Conservation (phyloP, 2,888 invertebrate genomes). For the Clitarchus hookeri region DNA sequence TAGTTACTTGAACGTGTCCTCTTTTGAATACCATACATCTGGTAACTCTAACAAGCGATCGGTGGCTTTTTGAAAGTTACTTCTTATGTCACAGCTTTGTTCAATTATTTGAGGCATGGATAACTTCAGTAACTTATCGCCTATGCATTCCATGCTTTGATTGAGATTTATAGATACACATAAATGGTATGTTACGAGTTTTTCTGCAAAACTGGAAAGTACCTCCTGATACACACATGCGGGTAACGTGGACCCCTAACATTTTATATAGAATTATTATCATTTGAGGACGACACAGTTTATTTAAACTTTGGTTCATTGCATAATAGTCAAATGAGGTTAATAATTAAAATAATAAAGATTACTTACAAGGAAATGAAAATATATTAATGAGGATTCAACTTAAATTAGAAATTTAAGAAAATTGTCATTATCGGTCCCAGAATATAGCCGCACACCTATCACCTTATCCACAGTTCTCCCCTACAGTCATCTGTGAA, state of each 20-base stretch:
- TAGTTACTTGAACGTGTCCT: no score
- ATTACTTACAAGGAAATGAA: neutral
- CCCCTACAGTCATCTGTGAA: neutral
- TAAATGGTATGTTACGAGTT: neutral
- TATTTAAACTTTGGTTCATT: neutral
- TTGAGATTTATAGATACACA: neutral
- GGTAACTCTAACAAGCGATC: no score
- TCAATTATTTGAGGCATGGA: neutral
- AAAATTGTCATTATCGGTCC: neutral
- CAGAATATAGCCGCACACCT: neutral
- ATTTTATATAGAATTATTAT: neutral
- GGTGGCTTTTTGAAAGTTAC: neutral
- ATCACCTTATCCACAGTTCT: neutral
- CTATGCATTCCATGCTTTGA: neutral
- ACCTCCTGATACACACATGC: neutral
- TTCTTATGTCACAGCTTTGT: neutral
- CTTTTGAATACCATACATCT: no score
- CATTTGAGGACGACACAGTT: neutral
- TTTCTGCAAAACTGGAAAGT: neutral
- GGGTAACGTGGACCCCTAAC: neutral
- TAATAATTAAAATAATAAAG: neutral
- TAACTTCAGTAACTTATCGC: neutral
- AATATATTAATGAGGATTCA: neutral
- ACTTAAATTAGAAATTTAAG: neutral
- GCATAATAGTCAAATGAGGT: neutral